Evolutionary conservation across 1,140 invertebrate species (phyloP).

Genomic region (Agrypnia vestita): DNA sequence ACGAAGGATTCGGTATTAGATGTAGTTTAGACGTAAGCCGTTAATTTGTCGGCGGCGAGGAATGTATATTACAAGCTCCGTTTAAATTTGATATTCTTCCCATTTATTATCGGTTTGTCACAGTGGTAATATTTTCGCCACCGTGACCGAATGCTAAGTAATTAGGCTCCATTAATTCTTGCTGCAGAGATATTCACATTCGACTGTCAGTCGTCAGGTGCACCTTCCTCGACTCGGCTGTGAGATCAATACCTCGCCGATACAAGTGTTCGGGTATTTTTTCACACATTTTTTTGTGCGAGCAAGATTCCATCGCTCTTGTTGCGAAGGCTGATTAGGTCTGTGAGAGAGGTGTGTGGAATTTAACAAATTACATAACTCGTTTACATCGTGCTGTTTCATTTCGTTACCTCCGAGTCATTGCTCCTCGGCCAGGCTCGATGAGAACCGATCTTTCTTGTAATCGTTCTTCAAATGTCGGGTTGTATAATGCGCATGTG

Average conservation of each 20-base stretch:
- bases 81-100: too few relatives aligned
- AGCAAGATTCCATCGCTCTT: constrained; percentile 31
- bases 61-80: too few relatives aligned
- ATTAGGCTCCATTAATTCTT: too few relatives aligned
- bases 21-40: too few relatives aligned
- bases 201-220: too few relatives aligned
- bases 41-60: too few relatives aligned
- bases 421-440: not conserved
- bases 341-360: constrained; percentile 36
- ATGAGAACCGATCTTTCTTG: not conserved
- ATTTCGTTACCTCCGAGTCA: constrained; percentile 22
- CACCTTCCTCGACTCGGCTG: not conserved
- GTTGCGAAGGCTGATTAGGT: constrained; percentile 29
- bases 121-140: too few relatives aligned
- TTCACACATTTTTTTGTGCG: not conserved
- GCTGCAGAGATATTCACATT: too few relatives aligned
- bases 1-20: too few relatives aligned
- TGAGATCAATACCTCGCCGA: not conserved
- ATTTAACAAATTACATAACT: constrained; percentile 39
- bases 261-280: constrained; percentile 14
- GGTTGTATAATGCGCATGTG: too few relatives aligned
- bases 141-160: too few relatives aligned
- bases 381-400: constrained; percentile 27
- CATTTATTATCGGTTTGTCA: too few relatives aligned
- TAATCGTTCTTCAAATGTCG: not conserved